A percentile compares a stretch with the other conserved stretches of the same genome.
Evolutionary conservation across 2,113 vertebrate genomes (phyloP).

Genomic region (Saccopteryx bilineata): DNA sequence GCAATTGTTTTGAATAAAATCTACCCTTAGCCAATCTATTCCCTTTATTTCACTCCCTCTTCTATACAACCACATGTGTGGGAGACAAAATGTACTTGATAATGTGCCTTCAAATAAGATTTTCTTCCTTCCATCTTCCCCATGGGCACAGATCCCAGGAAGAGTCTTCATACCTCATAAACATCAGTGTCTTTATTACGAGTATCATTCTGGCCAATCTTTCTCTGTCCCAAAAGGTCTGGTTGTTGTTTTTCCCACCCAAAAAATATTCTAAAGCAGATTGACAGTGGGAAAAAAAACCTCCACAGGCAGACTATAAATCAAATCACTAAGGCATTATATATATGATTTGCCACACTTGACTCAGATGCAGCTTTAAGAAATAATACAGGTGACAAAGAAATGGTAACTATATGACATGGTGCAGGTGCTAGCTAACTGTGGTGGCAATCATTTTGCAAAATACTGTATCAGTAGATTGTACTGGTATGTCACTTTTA

Average conservation of each 20-base stretch:
- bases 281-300: neutral
- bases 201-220: constrained; percentile 49
- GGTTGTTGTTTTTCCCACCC: neutral
- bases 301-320: neutral
- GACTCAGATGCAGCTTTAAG: neutral
- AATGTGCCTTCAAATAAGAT: constrained; percentile 50
- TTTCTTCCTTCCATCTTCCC: constrained; percentile 62
- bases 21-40: neutral
- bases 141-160: constrained; percentile 34
- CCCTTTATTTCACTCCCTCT: constrained; percentile 23
- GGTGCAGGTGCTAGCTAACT: neutral
- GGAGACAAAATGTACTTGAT: constrained; percentile 50
- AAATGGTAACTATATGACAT: neutral
- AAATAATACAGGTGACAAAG: neutral
- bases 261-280: neutral
- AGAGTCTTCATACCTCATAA: constrained; percentile 62
- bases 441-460: neutral
- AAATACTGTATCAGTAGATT: neutral
- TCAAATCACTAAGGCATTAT: neutral
- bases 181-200: constrained; percentile 59
- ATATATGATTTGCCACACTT: neutral
- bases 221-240: constrained; percentile 47
- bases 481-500: neutral
- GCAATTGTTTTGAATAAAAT: constrained; percentile 19
- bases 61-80: neutral